Conservation (phyloP, 2,797 vertebrate genomes). For the Anguilla marmorata region DNA sequence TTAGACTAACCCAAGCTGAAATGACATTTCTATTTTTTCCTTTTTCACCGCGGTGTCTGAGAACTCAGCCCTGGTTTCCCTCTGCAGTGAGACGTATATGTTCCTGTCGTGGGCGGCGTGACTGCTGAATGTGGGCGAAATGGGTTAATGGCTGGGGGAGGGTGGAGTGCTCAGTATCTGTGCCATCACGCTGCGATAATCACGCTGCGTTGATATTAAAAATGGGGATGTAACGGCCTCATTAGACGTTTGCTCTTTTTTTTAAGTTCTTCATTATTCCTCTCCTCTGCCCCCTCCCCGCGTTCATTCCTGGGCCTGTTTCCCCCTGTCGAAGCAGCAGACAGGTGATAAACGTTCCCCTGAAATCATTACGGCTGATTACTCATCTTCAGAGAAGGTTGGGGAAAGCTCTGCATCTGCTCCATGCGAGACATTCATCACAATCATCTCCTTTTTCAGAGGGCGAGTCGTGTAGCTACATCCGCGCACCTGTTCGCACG, state of each 20-base stretch:
- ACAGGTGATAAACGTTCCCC: conserved; percentile 17
- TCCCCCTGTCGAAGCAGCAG: conserved; percentile 4
- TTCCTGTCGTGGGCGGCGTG: neutral
- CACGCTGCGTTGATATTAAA: neutral
- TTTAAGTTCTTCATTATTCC: neutral
- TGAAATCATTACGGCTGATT: conserved; percentile 18
- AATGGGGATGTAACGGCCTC: neutral
- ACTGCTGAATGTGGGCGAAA: neutral
- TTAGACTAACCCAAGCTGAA: neutral
- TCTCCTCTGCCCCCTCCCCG: neutral
- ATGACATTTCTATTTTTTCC: neutral
- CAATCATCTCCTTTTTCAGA: neutral
- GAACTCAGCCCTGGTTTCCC: neutral
- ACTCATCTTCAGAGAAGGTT: conserved; percentile 18
- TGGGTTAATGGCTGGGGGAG: neutral
- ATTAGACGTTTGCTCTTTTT: neutral
- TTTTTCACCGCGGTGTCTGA: neutral
- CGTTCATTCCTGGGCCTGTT: neutral
- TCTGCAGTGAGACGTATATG: neutral
- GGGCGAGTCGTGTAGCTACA: neutral
- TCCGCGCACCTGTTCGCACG: neutral
- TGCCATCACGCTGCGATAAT: neutral
- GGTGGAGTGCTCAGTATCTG: neutral
- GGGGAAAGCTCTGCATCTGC: conserved; percentile 2
- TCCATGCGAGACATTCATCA: neutral